Evolutionary conservation across 2,113 vertebrate species (phyloP).

Genomic region (Corydoras sp.): DNA sequence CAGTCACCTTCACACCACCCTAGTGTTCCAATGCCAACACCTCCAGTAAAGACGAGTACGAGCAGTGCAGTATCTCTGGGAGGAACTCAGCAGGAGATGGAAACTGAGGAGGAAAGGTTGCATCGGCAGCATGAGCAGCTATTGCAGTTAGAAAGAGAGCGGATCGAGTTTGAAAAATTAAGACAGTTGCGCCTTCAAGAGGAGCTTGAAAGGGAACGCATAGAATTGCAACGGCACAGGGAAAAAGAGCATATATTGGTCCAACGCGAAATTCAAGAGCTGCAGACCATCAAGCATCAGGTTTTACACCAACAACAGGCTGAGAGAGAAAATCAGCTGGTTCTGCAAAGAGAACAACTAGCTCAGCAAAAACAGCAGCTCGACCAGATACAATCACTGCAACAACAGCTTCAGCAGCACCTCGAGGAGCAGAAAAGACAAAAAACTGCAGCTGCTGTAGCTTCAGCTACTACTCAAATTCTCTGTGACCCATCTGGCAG

Average conservation of each 20-base stretch:
- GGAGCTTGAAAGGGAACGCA: constrained; percentile 86
- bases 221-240: constrained; percentile 85
- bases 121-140: constrained; percentile 91
- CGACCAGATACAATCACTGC: constrained; percentile 95
- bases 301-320: constrained; percentile 94
- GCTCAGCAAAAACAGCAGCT: constrained; percentile 94
- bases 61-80: constrained; percentile 43
- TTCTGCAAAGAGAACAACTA: constrained; percentile 88
- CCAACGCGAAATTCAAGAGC: constrained; percentile 90
- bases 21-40: constrained; percentile 41
- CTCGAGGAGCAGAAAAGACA: constrained; percentile 91
- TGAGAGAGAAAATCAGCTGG: constrained; percentile 89
- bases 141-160: constrained; percentile 88
- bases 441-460: constrained; percentile 62
- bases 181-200: constrained; percentile 91
- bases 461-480: constrained; percentile 56
- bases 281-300: constrained; percentile 96
- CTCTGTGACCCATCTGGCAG: constrained; percentile 57
- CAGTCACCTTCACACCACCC: constrained; percentile 39
- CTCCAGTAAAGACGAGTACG: constrained; percentile 43
- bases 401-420: constrained; percentile 95
- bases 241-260: constrained; percentile 95
- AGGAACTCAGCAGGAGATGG: constrained; percentile 62
- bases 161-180: constrained; percentile 89
- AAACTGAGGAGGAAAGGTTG: constrained; percentile 82